Conservation (phyloP, 2,888 invertebrate species). For the Germaria angustata region DNA sequence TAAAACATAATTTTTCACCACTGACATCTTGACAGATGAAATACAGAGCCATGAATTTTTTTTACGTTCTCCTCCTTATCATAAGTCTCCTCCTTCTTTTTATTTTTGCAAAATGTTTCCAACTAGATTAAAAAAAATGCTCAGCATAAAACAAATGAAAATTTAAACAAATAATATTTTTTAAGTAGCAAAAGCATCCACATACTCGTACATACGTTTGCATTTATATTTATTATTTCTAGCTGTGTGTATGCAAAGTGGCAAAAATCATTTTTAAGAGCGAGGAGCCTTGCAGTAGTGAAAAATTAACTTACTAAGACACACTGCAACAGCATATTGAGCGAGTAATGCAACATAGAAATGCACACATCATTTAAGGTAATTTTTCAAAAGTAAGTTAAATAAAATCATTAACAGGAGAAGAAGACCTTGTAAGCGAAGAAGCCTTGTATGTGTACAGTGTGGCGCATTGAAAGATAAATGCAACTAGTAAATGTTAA, state of each 20-base stretch:
- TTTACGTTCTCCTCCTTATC: conserved; percentile 9
- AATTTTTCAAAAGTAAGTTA: conserved; percentile 54
- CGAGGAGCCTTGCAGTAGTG: conserved; percentile 31
- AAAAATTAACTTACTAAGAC: conserved; percentile 61
- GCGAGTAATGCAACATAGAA: conserved; percentile 48
- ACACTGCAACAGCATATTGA: conserved; percentile 34
- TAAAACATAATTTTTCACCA: conserved; percentile 63
- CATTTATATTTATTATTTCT: neutral
- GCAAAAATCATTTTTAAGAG: neutral
- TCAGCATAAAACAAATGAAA: conserved; percentile 27
- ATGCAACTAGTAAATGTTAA: conserved; percentile 45
- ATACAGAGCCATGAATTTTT: conserved; percentile 55
- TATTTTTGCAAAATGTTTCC: neutral
- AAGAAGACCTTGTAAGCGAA: conserved; percentile 25
- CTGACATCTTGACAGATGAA: conserved; percentile 67
- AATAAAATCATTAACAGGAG: conserved; percentile 35
- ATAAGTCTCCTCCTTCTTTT: conserved; percentile 6
- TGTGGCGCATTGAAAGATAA: conserved; percentile 28
- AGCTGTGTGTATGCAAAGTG: conserved; percentile 43
- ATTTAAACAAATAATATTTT: conserved; percentile 51
- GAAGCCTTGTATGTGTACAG: neutral
- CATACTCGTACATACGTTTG: neutral
- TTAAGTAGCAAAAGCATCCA: conserved; percentile 39
- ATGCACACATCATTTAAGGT: conserved; percentile 54
- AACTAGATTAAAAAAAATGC: neutral